Conservation (phyloP, 2,888 invertebrate genomes). For the Julus scanicus region DNA sequence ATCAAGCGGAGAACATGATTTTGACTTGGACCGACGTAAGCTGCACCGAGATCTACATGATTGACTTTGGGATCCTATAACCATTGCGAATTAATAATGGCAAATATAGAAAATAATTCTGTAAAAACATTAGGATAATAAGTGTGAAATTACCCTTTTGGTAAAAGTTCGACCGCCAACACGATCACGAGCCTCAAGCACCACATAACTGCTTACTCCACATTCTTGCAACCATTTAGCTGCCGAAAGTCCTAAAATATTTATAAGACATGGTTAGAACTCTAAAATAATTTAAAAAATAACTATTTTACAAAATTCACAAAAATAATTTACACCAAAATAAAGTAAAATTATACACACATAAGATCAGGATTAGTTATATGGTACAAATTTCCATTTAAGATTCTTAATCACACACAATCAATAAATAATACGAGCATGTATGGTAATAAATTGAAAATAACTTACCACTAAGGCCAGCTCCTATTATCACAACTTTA, state of each 20-base stretch:
- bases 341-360: too few relatives aligned
- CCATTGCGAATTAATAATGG: neutral
- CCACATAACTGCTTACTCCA: neutral
- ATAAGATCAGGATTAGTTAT: too few relatives aligned
- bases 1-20: conserved; percentile 64
- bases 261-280: neutral
- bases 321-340: too few relatives aligned
- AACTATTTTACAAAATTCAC: too few relatives aligned
- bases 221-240: conserved; percentile 30
- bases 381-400: too few relatives aligned
- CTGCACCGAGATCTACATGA: conserved; percentile 66
- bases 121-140: neutral
- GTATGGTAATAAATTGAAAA: too few relatives aligned
- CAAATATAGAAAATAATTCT: neutral
- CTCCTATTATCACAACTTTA: conserved; percentile 35
- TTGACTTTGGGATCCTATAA: conserved; percentile 55
- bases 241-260: neutral
- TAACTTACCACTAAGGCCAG: conserved; percentile 48
- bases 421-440: neutral
- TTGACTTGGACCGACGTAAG: conserved; percentile 67
- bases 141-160: neutral
- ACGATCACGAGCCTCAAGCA: neutral
- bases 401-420: too few relatives aligned
- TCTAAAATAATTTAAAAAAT: neutral
- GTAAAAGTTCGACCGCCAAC: neutral